Evolutionary conservation across 2,113 vertebrate species (phyloP).

Genomic region (Paracanthobrama guichenoti): DNA sequence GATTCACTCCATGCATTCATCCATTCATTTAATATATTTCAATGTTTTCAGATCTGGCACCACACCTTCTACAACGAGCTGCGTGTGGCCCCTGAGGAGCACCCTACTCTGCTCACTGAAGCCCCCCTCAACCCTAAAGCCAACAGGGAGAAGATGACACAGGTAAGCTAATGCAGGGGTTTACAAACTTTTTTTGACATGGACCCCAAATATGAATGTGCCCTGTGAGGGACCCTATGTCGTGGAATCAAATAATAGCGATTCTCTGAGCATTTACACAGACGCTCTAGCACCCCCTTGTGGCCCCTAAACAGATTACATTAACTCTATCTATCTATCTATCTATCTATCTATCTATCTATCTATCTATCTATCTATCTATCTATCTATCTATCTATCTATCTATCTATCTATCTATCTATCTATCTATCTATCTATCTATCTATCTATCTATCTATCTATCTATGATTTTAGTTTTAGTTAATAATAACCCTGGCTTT

Average conservation of each 20-base stretch:
- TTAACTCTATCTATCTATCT: no score
- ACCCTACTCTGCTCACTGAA: slow-evolving; percentile 95
- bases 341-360: no score
- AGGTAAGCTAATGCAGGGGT: slow-evolving; percentile 66
- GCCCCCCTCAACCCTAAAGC: slow-evolving; percentile 98
- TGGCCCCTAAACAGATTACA: not conserved
- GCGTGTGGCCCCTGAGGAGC: slow-evolving; percentile 96
- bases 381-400: no score
- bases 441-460: not conserved
- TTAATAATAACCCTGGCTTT: not conserved
- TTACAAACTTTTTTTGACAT: not conserved
- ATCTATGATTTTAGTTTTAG: not conserved
- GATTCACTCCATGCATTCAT: not conserved
- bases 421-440: no score
- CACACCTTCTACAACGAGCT: slow-evolving; percentile 99
- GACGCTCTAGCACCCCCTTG: not conserved
- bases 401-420: no score
- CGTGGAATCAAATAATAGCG: not conserved
- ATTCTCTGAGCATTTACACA: not conserved
- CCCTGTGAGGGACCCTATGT: not conserved
- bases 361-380: no score
- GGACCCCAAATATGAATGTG: not conserved
- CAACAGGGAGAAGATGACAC: slow-evolving; percentile 99
- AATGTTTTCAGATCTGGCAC: slow-evolving; percentile 89
- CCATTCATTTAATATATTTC: not conserved